Evolutionary conservation across 2,797 vertebrate genomes (phyloP).

Genomic region (Cichlasoma orientale): DNA sequence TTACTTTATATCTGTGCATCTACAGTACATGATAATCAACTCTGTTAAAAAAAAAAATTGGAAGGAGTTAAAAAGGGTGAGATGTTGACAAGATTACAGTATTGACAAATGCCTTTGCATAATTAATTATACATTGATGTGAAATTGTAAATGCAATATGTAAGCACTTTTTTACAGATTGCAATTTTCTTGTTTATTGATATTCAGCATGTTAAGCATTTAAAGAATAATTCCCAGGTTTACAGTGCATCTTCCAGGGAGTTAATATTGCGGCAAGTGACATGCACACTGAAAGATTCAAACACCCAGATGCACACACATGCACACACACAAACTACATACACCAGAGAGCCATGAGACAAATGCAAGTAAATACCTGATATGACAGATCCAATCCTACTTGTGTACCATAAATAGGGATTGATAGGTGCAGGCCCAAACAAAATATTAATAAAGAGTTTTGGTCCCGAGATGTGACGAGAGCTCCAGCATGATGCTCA

Average conservation of each 20-base stretch:
- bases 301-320: constrained; percentile 14
- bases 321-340: constrained; percentile 36
- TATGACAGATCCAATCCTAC: constrained; percentile 83
- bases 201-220: constrained; percentile 31
- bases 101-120: constrained; percentile 49
- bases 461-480: constrained; percentile 79
- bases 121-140: constrained; percentile 47
- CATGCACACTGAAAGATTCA: neutral
- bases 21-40: constrained; percentile 10
- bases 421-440: constrained; percentile 75
- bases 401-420: constrained; percentile 78
- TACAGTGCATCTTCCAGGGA: constrained; percentile 3
- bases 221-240: neutral
- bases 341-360: constrained; percentile 69
- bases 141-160: constrained; percentile 31
- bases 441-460: constrained; percentile 85
- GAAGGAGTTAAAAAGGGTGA: constrained; percentile 30
- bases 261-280: constrained; percentile 9
- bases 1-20: neutral
- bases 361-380: constrained; percentile 80
- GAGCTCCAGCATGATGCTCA: constrained; percentile 73
- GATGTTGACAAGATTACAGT: constrained; percentile 49
- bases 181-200: constrained; percentile 36
- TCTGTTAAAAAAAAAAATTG: constrained; percentile 7
- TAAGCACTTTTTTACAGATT: neutral